Conservation (phyloP, 2,888 invertebrate species). For the Labia minor region DNA sequence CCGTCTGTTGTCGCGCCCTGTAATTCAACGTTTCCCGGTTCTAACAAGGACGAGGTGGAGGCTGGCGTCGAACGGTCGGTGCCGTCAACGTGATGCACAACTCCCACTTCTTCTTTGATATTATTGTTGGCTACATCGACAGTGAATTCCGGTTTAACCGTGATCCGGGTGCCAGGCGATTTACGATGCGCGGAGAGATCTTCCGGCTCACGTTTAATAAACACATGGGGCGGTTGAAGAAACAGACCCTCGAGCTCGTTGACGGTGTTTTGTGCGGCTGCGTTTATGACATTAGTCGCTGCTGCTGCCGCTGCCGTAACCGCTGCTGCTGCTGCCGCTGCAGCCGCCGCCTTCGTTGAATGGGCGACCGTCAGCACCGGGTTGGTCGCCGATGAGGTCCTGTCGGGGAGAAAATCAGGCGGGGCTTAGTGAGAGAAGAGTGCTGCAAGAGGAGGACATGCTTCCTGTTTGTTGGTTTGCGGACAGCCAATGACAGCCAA, state of each 20-base stretch:
- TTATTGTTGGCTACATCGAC: conserved; percentile 40
- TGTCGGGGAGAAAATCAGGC: conserved; percentile 25
- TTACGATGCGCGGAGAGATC: conserved; percentile 61
- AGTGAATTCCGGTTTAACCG: conserved; percentile 35
- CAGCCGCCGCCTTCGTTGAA: conserved; percentile 40
- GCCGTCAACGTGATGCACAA: conserved; percentile 43
- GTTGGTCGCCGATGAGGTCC: conserved; percentile 37
- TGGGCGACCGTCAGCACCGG: conserved; percentile 52
- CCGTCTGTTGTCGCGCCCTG: conserved; percentile 37
- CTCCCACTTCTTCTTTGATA: conserved; percentile 48
- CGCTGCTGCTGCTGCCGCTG: conserved; percentile 48
- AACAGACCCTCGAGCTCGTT: conserved; percentile 43
- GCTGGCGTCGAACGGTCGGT: conserved; percentile 53
- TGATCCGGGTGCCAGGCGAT: conserved; percentile 44
- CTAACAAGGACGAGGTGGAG: conserved; percentile 50
- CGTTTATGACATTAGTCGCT: conserved; percentile 28
- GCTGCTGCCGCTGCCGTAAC: conserved; percentile 42
- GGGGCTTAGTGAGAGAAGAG: not conserved
- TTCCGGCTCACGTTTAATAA: conserved; percentile 72
- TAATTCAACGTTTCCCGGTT: conserved; percentile 40
- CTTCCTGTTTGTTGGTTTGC: conserved; percentile 13
- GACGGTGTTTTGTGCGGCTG: conserved; percentile 42
- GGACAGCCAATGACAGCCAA: not conserved
- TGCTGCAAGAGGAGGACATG: not conserved
- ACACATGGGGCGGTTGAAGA: conserved; percentile 37